These are phyloP conservation scores for Prochilodus magdalenae DNA, from an alignment of 2,113 vertebrate species.

Conservation along the genomic window DNA sequence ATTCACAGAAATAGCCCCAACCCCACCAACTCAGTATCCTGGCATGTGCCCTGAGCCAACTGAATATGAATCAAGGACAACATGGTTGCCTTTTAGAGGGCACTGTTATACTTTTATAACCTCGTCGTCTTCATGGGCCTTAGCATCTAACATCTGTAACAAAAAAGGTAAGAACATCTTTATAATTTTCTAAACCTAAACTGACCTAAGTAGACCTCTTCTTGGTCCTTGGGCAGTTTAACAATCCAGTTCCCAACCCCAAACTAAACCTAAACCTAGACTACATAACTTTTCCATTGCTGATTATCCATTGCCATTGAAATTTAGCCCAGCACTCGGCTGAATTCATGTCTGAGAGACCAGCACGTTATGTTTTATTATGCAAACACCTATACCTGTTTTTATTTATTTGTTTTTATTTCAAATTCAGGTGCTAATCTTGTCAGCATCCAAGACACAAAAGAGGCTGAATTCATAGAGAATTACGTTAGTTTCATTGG, in stretches of 20 bases:
- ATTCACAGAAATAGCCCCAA: slow-evolving; percentile 81
- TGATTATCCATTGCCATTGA: no score
- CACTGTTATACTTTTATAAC: slow-evolving; percentile 87
- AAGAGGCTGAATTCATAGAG: slow-evolving; percentile 82
- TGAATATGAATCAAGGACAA: slow-evolving; percentile 52
- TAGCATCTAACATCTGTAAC: slow-evolving; percentile 85
- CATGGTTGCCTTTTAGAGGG: slow-evolving; percentile 87
- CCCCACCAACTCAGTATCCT: slow-evolving; percentile 76
- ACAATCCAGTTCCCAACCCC: no score
- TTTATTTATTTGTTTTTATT: no score
- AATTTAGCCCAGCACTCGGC: no score
- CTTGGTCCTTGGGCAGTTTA: no score
- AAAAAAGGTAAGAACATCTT: slow-evolving; percentile 73
- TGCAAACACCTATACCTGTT: no score
- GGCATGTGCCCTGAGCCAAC: slow-evolving; percentile 81
- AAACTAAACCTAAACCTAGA: no score
- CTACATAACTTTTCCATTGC: no score
- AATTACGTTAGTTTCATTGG: slow-evolving; percentile 56
- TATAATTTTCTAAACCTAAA: neutral
- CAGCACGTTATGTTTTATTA: no score
- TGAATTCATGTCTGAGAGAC: no score
- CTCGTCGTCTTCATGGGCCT: slow-evolving; percentile 81
- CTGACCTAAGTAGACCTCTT: no score
- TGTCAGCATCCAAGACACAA: slow-evolving; percentile 80
- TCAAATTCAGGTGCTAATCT: slow-evolving; percentile 72